Evolutionary conservation across 1,140 invertebrate species (phyloP), one percentile per base, ranked within the genome.

Genomic region (Diachasmimorpha longicaudata): DNA sequence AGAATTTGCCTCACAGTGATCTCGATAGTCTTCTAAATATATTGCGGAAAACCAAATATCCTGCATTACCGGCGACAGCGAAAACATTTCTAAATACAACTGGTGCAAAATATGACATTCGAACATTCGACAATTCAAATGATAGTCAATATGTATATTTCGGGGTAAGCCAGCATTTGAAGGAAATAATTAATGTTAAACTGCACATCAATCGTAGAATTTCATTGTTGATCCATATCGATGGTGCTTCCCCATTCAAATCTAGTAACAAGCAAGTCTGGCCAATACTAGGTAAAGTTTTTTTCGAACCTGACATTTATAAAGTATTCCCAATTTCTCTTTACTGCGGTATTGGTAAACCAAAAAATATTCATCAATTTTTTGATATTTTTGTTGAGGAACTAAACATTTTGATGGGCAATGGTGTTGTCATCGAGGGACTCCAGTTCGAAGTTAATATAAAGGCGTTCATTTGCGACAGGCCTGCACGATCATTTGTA

Each of bases 231-330:
- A 16, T 75, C n/a, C 68, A 78, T 44, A 44, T 74, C 37, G 76
- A 75, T 68, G 76, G 72, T 14, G 16, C 71, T 46, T 70, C 68
- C 9, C 19, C 74, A 21, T 78, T 69, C 31, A 42, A 70, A 13
- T 74, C 74, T n/a, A 74, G 74, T 63, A 36, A 31, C 16, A 31
- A 36, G 19, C 44, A 78, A 21, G 14, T 78, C 19, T 78, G 74
- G 77, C 77, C 77, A 10, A 78, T 78, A 25, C 55, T 75, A 4
- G 75, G 68, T 25, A 74, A 71, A 69, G 67, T 78, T 19, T 67
- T 66, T n/a, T 63, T 25, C 42, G 31, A 46, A 14, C 39, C 37
- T n/a, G 77, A 72, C 23, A 72, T 73, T 9, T 78, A 76, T 39
- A 31, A 76, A 39, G 74, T 66, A 13, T 72, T 78, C 58, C 1